Evolutionary conservation across 1,140 invertebrate species (phyloP), one percentile per base, ranked within the genome.

Genomic region (Fopius arisanus): DNA sequence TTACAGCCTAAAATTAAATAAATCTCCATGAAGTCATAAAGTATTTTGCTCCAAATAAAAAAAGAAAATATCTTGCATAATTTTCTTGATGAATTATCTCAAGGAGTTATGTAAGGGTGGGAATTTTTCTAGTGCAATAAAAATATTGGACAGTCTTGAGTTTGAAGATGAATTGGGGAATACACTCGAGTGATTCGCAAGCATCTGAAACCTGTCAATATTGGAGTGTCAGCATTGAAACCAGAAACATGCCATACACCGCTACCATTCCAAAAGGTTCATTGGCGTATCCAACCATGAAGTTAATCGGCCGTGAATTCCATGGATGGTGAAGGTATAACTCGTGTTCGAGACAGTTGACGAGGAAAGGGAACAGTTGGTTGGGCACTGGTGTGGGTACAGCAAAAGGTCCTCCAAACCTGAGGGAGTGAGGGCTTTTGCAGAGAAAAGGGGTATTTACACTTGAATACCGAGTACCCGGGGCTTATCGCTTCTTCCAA

Each of bases 371-470:
- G 48, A 70, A 59, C 68, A 70, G 68, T 70, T 62, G 68, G 51
- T 14, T 70, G 43, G 51, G 68, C 68, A 70, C 12, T 37, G 26
- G 51, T 70, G 29, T 51, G 48, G 43, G 43, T 72, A 28, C 31
- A 37, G 31, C 9, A 29, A 41, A 5, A 59, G 48, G 43, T 51
- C 31, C 54, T 43, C 59, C 23, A 65, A 59, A 31, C 21, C 21
- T 72, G 65, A 71, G 65, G 59, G 70, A 65, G 63, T 19, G 70
- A 43, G 40, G 21, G 54, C 51, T 21, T 67, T 31, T 67, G 33
- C 40, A n/a, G 19, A 54, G 70, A 72, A 75, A 78, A 75, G 75
- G 79, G 73, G 75, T 82, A 82, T 82, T 82, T 82, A 80, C 80
- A 80, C 80, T 80, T 78, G 80, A 80, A 80, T 79, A 76, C 33